Percentiles rank a stretch among this genome's conserved stretches.
These are phyloP conservation scores for Schizothorax lantsangensis DNA, from an alignment of 2,797 vertebrate genomes.

Conservation along the genomic window DNA sequence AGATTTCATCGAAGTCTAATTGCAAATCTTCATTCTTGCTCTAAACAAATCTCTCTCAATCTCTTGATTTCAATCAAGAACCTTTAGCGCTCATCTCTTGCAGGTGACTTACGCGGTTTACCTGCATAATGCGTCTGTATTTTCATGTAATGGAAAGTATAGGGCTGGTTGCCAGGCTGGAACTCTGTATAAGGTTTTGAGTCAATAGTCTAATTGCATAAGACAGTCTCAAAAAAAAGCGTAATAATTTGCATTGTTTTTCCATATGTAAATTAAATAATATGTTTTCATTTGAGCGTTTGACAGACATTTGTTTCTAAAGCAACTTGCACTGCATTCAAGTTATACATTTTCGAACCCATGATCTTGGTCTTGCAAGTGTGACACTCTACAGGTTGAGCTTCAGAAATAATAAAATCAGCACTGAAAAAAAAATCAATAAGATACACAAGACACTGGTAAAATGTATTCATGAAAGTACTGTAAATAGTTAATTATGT, in stretches of 20 bases:
- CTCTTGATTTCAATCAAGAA: slow-evolving; percentile 21
- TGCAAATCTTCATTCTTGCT: slow-evolving; percentile 19
- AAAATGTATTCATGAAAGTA: no score
- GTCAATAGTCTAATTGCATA: not conserved
- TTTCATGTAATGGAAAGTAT: not conserved
- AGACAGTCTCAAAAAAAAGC: not conserved
- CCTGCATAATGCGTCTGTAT: not conserved
- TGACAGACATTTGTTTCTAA: not conserved
- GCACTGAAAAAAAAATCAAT: not conserved
- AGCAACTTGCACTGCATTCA: not conserved
- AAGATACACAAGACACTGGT: no score
- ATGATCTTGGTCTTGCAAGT: not conserved
- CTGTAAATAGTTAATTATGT: no score
- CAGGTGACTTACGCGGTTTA: not conserved
- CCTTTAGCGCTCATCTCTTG: not conserved
- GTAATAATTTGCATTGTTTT: not conserved
- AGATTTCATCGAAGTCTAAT: slow-evolving; percentile 47
- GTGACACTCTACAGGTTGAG: not conserved
- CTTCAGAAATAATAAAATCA: not conserved
- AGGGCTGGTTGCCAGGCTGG: not conserved
- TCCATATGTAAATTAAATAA: not conserved
- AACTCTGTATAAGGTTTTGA: not conserved
- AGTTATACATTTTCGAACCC: not conserved
- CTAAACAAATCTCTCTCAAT: slow-evolving; percentile 25
- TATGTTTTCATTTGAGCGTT: not conserved